Percentiles rank a stretch among this genome's conserved stretches.
phyloP scores from a whole-genome alignment of 2,888 invertebrate genomes.

The Chirona hameri region DNA sequence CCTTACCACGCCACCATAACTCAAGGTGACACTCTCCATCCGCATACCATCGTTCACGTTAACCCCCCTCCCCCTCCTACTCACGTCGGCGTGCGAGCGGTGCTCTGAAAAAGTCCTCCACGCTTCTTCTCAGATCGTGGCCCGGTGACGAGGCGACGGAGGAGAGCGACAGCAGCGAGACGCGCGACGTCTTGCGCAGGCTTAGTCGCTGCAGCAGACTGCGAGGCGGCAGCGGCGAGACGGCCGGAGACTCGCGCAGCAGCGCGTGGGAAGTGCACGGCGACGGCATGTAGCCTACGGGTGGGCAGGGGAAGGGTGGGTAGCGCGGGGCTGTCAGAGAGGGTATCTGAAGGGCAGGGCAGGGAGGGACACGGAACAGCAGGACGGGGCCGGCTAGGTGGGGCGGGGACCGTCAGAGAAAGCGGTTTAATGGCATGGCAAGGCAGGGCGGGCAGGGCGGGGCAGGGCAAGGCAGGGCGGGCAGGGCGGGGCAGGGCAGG shows the following conservation, averaged over 20 bases:
- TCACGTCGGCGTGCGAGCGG: not conserved
- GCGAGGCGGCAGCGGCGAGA: not conserved
- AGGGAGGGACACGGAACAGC: not conserved
- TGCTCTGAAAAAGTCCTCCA: conserved; percentile 71
- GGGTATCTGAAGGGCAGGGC: no score
- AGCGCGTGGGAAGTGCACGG: not conserved
- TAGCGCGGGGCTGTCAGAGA: no score
- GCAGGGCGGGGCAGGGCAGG: no score
- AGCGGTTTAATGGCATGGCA: no score
- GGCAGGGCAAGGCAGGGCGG: no score
- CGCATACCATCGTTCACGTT: no score
- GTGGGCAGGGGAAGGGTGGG: not conserved
- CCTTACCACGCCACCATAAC: no score
- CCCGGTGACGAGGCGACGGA: conserved; percentile 40
- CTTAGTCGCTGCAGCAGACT: conserved; percentile 72
- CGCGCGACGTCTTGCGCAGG: conserved; percentile 74
- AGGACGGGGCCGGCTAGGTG: not conserved
- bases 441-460: no score
- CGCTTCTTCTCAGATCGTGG: conserved; percentile 48
- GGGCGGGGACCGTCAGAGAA: no score
- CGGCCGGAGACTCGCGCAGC: conserved; percentile 10
- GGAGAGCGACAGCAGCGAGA: conserved; percentile 66
- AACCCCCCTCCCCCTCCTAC: not conserved
- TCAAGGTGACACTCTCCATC: no score
- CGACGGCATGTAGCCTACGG: conserved; percentile 23